Conservation (phyloP, 2,113 vertebrate species). For the Sylvia atricapilla region DNA sequence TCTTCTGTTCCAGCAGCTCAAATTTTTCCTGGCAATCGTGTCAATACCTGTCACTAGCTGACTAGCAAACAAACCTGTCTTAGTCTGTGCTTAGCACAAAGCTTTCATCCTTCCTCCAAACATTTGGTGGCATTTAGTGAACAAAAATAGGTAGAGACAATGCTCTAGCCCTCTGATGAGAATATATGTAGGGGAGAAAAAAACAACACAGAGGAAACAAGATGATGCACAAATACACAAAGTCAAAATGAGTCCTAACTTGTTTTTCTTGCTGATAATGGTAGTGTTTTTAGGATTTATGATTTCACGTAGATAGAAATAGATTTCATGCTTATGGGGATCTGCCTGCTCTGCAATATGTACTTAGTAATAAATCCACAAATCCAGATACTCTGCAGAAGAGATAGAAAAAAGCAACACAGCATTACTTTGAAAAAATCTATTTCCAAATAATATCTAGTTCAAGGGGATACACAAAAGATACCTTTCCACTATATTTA, state of each 20-base stretch:
- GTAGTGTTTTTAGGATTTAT: neutral
- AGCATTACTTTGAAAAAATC: neutral
- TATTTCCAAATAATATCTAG: neutral
- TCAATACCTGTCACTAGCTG: neutral
- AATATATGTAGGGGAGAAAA: neutral
- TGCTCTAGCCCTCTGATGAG: neutral
- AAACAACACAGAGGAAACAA: neutral
- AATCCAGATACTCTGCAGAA: neutral
- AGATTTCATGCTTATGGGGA: neutral
- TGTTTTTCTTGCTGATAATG: neutral
- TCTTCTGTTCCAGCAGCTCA: neutral
- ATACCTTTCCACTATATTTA: neutral
- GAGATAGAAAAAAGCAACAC: neutral
- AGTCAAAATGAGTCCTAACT: neutral
- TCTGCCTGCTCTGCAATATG: fast-evolving
- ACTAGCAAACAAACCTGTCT: neutral
- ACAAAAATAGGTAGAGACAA: neutral
- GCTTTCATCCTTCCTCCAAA: neutral
- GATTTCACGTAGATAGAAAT: neutral
- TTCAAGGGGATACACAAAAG: neutral
- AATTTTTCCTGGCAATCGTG: neutral
- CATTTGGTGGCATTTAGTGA: neutral
- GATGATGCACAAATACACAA: neutral
- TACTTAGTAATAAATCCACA: neutral
- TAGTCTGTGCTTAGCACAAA: neutral